These are phyloP conservation scores for Habrosyne pyritoides DNA, from an alignment of 2,888 invertebrate species.

Conservation along the genomic window DNA sequence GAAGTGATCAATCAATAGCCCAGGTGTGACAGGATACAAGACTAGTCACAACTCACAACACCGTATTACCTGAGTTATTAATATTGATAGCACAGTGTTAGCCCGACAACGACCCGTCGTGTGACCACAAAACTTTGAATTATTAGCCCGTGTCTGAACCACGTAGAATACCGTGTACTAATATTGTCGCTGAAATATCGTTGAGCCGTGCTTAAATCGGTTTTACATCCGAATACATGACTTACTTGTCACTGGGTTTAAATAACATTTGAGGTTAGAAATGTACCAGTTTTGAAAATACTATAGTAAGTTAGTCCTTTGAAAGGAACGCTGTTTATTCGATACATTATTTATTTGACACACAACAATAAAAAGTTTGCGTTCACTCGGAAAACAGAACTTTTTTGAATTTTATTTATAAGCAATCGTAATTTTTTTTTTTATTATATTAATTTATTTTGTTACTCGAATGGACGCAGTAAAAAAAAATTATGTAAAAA, in stretches of 20 bases:
- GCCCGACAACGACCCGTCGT: slow-evolving; percentile 24
- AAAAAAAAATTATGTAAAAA: too few relatives aligned
- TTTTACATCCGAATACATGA: neutral
- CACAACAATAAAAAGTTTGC: too few relatives aligned
- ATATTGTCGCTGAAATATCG: slow-evolving; percentile 7
- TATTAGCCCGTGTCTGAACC: slow-evolving; percentile 20
- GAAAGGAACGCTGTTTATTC: too few relatives aligned
- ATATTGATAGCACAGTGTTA: slow-evolving; percentile 40
- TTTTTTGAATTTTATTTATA: too few relatives aligned
- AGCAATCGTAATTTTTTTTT: too few relatives aligned
- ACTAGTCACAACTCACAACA: slow-evolving; percentile 28
- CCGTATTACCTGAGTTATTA: slow-evolving; percentile 34
- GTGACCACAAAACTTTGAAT: slow-evolving; percentile 29
- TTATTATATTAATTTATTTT: too few relatives aligned
- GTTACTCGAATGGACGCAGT: too few relatives aligned
- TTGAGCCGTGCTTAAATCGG: neutral
- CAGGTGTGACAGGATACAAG: slow-evolving; percentile 39
- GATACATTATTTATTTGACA: too few relatives aligned
- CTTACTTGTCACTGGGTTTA: neutral
- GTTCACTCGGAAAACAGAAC: too few relatives aligned
- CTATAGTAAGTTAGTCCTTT: neutral
- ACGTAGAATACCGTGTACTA: slow-evolving; percentile 13
- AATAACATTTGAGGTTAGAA: neutral
- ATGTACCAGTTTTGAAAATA: neutral
- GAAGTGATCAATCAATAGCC: slow-evolving; percentile 7